These are phyloP conservation scores for Perithous albicinctus DNA, from an alignment of 2,888 invertebrate species.

Conservation along the genomic window DNA sequence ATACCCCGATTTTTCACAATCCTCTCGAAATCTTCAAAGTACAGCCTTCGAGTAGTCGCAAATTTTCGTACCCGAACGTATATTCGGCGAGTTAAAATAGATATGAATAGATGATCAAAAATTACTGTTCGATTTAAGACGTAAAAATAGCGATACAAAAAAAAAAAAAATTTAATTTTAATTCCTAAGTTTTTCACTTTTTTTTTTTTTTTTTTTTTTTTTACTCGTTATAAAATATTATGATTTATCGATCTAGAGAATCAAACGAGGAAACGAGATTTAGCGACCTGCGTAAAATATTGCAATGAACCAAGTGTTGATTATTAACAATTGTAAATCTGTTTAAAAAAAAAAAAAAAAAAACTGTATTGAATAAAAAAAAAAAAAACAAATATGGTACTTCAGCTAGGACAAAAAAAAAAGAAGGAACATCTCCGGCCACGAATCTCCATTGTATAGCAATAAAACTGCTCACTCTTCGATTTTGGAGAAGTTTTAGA, in stretches of 20 bases:
- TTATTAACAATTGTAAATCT: conserved; percentile 62
- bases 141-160: conserved; percentile 40
- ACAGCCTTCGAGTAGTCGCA: conserved; percentile 52
- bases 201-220: conserved; percentile 1
- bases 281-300: conserved; percentile 51
- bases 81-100: conserved; percentile 41
- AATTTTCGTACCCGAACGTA: conserved; percentile 30
- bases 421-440: conserved; percentile 67
- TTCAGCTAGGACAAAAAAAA: conserved; percentile 68
- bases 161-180: background rate
- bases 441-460: conserved; percentile 67
- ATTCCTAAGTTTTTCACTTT: conserved; percentile 32
- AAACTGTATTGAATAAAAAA: conserved; percentile 45
- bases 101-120: conserved; percentile 60
- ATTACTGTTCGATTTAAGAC: conserved; percentile 64
- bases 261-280: conserved; percentile 25
- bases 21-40: conserved; percentile 51
- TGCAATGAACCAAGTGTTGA: conserved; percentile 65
- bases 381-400: conserved; percentile 47
- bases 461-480: conserved; percentile 74
- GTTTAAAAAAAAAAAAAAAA: conserved; percentile 24
- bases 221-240: background rate
- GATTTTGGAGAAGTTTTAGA: conserved; percentile 34
- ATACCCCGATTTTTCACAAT: background rate
- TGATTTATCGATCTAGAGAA: conserved; percentile 22